These are phyloP conservation scores for Ictalurus punctatus DNA, from an alignment of 2,113 vertebrate species.

Conservation along the genomic window DNA sequence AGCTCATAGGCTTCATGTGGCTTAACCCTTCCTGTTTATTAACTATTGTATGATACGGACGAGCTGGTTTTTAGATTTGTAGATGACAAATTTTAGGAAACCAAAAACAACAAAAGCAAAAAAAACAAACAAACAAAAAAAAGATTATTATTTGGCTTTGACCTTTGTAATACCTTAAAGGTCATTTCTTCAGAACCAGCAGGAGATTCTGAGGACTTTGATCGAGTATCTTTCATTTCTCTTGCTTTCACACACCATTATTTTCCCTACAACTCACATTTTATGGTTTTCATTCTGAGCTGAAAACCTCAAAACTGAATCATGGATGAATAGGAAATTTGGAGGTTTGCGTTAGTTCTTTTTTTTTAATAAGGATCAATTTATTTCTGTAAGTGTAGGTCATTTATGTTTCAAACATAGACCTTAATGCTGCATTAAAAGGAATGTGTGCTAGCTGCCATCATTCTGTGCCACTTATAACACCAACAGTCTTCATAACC, in stretches of 20 bases:
- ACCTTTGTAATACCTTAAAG: background rate
- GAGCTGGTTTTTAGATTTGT: background rate
- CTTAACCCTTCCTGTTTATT: background rate
- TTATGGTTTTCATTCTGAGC: background rate
- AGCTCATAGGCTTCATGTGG: no score
- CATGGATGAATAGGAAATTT: background rate
- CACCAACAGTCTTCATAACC: no score
- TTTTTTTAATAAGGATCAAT: background rate
- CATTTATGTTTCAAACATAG: background rate
- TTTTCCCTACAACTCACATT: background rate
- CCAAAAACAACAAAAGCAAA: background rate
- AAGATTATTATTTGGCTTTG: background rate
- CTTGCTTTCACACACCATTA: background rate
- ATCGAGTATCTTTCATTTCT: background rate
- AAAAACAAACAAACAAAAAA: background rate
- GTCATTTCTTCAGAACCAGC: background rate
- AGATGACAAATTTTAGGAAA: background rate
- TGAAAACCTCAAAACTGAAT: background rate
- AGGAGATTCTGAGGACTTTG: background rate
- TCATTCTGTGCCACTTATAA: no score
- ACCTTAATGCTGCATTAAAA: background rate
- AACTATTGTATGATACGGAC: background rate
- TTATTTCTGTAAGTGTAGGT: background rate
- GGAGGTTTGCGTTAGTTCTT: background rate
- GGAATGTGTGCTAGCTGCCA: background rate